Conservation (phyloP, 2,113 vertebrate species). For the Clinocottus analis region DNA sequence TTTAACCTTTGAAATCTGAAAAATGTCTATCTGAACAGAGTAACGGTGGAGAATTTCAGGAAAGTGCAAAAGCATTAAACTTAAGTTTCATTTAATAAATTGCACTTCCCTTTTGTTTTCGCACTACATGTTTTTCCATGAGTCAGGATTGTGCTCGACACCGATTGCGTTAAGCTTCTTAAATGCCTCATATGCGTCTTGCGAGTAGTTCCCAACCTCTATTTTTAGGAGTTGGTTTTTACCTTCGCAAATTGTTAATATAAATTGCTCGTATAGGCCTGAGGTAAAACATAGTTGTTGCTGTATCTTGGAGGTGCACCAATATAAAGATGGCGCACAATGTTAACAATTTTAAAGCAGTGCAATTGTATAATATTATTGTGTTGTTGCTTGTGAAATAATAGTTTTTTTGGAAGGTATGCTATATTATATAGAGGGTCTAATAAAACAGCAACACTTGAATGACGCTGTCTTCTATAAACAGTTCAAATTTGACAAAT, state of each 20-base stretch:
- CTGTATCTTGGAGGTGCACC: neutral
- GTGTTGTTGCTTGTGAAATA: neutral
- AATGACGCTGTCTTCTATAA: neutral
- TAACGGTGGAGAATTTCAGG: neutral
- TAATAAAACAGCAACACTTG: neutral
- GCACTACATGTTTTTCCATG: neutral
- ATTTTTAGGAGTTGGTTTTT: constrained; percentile 8
- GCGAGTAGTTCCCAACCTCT: neutral
- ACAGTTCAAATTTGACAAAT: neutral
- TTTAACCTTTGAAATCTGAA: neutral
- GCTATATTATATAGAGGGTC: neutral
- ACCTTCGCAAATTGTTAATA: neutral
- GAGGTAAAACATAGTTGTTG: neutral
- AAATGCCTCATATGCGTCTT: neutral
- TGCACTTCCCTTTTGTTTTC: neutral
- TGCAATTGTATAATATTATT: neutral
- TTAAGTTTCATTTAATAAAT: neutral
- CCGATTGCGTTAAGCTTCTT: neutral
- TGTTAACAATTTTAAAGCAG: neutral
- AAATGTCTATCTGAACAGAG: neutral
- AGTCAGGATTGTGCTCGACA: neutral
- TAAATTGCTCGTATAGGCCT: neutral
- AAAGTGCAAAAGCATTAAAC: neutral
- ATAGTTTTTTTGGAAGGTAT: neutral
- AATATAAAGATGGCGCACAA: neutral